Evolutionary conservation across 2,797 vertebrate genomes (phyloP).

Genomic region (Smutsia gigantea): DNA sequence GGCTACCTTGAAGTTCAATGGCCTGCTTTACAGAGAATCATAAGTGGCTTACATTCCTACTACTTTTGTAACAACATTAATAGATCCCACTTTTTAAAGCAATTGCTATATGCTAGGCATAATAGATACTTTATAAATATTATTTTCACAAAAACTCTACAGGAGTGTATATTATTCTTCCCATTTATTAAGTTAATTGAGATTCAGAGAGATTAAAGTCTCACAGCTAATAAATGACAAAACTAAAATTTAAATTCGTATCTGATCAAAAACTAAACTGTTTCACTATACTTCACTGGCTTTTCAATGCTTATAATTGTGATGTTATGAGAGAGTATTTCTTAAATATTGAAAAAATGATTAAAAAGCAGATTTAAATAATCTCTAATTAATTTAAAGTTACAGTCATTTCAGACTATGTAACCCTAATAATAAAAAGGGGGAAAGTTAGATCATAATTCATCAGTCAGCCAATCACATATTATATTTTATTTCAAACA

Average conservation of each 20-base stretch:
- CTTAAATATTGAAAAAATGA: background rate
- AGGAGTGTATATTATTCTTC: background rate
- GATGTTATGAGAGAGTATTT: background rate
- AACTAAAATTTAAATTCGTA: slow-evolving; percentile 39
- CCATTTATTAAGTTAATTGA: background rate
- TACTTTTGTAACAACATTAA: background rate
- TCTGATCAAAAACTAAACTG: background rate
- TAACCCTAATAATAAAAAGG: background rate
- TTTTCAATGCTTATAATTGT: background rate
- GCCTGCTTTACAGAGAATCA: background rate
- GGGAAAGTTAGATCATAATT: background rate
- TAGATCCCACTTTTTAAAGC: background rate
- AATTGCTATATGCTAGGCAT: background rate
- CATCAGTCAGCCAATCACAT: background rate
- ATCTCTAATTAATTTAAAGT: background rate
- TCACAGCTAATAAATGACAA: slow-evolving; percentile 24
- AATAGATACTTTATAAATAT: background rate
- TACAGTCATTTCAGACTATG: background rate
- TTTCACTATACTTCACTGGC: background rate
- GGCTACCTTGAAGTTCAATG: slow-evolving; percentile 22
- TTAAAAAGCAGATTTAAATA: slow-evolving; percentile 23
- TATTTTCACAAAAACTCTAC: background rate
- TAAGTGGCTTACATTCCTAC: background rate
- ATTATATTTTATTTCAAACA: slow-evolving; percentile 2
- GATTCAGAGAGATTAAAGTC: background rate